Percentiles rank a stretch among this genome's conserved stretches.
These are phyloP conservation scores for Lithosia quadra DNA, from an alignment of 2,888 invertebrate genomes.

Conservation along the genomic window DNA sequence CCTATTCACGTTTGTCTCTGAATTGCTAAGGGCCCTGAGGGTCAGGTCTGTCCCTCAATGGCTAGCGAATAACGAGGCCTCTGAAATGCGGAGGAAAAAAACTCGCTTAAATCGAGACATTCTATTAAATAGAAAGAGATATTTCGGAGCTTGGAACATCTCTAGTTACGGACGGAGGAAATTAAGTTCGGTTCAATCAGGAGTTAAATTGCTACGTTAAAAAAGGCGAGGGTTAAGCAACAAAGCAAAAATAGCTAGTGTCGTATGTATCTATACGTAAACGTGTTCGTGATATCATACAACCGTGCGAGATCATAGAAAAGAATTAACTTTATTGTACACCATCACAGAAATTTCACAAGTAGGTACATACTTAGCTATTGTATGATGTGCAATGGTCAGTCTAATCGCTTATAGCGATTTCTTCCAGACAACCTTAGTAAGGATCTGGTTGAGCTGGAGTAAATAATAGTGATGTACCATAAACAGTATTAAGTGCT, in stretches of 20 bases:
- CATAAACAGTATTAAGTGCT: too few species aligned
- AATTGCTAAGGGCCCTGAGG: constrained; percentile 52
- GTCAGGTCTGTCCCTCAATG: constrained; percentile 51
- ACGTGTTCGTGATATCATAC: too few species aligned
- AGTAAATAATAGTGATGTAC: too few species aligned
- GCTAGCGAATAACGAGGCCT: constrained; percentile 55
- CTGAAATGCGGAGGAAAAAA: constrained; percentile 48
- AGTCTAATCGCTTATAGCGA: too few species aligned
- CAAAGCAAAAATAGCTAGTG: neutral
- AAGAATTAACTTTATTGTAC: too few species aligned
- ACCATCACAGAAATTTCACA: too few species aligned
- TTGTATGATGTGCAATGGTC: too few species aligned
- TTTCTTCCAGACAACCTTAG: too few species aligned
- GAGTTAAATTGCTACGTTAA: neutral
- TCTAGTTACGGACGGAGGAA: constrained; percentile 26
- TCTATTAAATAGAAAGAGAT: constrained; percentile 54
- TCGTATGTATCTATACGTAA: too few species aligned
- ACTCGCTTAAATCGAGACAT: constrained; percentile 53
- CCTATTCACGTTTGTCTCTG: constrained; percentile 54
- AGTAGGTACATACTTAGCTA: too few species aligned
- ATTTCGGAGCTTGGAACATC: constrained; percentile 43
- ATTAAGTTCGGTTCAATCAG: constrained; percentile 21
- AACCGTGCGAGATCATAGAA: too few species aligned
- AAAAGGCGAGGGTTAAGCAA: constrained; percentile 2
- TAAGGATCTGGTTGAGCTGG: too few species aligned